A percentile compares a stretch with the other conserved stretches of the same genome.
These are phyloP conservation scores for Zele albiditarsus DNA, from an alignment of 2,888 invertebrate species.

Conservation along the genomic window DNA sequence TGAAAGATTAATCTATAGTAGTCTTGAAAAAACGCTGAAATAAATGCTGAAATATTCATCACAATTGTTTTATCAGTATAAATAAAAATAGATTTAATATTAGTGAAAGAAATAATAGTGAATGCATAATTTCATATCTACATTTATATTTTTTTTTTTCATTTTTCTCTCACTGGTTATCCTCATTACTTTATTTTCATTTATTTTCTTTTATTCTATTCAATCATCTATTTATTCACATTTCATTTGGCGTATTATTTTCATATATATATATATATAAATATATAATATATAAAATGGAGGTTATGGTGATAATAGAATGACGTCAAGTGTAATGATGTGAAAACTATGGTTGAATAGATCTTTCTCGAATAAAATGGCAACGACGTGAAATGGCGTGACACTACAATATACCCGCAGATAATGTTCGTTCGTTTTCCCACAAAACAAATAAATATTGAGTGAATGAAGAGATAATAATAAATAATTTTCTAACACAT, in stretches of 20 bases:
- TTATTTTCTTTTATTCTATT: not conserved
- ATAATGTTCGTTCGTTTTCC: not conserved
- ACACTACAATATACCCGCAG: not conserved
- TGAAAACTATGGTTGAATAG: slow-evolving; percentile 61
- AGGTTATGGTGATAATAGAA: slow-evolving; percentile 37
- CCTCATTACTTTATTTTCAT: too few relatives aligned
- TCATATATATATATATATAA: slow-evolving; percentile 13
- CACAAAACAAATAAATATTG: not conserved
- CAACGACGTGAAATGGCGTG: slow-evolving; percentile 26
- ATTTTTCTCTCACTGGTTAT: too few relatives aligned
- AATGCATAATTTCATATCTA: too few relatives aligned
- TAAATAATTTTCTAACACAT: not conserved
- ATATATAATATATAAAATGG: too few relatives aligned
- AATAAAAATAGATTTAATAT: too few relatives aligned
- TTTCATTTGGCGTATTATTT: slow-evolving; percentile 13
- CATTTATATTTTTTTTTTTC: too few relatives aligned
- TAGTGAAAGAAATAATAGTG: too few relatives aligned
- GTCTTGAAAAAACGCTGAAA: too few relatives aligned
- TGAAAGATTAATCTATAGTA: too few relatives aligned
- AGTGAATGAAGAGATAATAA: not conserved
- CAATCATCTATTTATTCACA: not conserved
- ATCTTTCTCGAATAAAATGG: slow-evolving; percentile 47
- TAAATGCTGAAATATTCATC: too few relatives aligned
- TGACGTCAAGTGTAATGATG: slow-evolving; percentile 53
- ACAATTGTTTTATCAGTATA: too few relatives aligned